Evolutionary conservation across 2,797 vertebrate species (phyloP).

Genomic region (Sparidentex hasta): DNA sequence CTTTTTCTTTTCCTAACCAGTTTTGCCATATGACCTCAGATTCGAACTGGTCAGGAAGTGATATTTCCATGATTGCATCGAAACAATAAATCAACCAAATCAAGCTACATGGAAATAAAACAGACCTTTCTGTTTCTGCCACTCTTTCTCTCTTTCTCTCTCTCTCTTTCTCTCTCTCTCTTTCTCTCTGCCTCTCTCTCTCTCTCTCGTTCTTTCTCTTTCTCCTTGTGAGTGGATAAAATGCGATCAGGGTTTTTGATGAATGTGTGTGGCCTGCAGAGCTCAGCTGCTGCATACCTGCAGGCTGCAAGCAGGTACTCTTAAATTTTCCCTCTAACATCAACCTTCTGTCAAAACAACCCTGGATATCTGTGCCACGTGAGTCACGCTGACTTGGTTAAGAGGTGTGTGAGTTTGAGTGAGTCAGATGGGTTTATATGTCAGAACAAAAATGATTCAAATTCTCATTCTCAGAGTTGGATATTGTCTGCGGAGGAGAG

Average conservation of each 20-base stretch:
- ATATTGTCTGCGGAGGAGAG: conserved; percentile 4
- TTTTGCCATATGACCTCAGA: not conserved
- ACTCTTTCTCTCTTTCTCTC: not conserved
- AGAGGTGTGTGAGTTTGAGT: conserved; percentile 24
- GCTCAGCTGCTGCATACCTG: conserved; percentile 77
- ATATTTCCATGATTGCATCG: not conserved
- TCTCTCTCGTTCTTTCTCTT: not conserved
- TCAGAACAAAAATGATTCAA: conserved; percentile 30
- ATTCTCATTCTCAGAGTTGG: conserved; percentile 15
- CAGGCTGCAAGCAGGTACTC: conserved; percentile 73
- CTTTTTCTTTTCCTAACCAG: not conserved
- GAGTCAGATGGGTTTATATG: conserved; percentile 10
- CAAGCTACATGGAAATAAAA: not conserved
- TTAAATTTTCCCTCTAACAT: conserved; percentile 81
- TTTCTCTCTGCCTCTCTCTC: not conserved
- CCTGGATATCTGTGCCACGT: conserved; percentile 41
- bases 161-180: conserved; percentile 13
- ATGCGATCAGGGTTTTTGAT: conserved; percentile 29
- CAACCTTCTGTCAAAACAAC: conserved; percentile 81
- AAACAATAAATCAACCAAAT: not conserved
- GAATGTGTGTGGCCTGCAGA: conserved; percentile 74
- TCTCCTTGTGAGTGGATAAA: conserved; percentile 49
- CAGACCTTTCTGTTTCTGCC: not conserved
- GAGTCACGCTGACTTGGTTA: conserved; percentile 28
- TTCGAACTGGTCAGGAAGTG: not conserved